A percentile compares a stretch with the other conserved stretches of the same genome.
Evolutionary conservation across 2,113 vertebrate species (phyloP).

Genomic region (Galeopterus variegatus): DNA sequence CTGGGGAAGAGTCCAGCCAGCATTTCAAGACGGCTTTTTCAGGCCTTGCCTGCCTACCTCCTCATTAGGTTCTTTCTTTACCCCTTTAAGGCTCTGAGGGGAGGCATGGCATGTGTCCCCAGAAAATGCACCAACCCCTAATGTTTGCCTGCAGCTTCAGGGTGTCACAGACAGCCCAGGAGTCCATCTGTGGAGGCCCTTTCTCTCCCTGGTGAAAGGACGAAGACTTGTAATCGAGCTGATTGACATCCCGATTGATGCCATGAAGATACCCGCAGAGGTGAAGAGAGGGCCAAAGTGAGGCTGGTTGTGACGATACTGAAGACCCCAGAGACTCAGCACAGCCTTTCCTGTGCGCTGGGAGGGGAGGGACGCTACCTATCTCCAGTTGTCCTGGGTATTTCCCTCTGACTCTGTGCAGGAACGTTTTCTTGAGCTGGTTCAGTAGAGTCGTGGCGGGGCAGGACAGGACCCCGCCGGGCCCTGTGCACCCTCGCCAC

Average conservation of each 20-base stretch:
- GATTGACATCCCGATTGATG: fast-evolving
- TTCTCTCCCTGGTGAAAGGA: not conserved
- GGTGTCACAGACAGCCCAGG: not conserved
- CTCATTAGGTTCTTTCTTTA: not conserved
- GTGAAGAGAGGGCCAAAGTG: fast-evolving
- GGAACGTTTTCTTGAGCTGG: constrained; percentile 90
- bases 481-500: constrained; percentile 92
- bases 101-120: not conserved
- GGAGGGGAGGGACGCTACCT: constrained; percentile 88
- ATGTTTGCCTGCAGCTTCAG: fast-evolving
- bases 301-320: not conserved
- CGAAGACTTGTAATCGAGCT: not conserved
- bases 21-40: fast-evolving
- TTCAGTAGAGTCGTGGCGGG: constrained; percentile 86
- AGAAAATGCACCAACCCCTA: not conserved
- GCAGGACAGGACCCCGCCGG: constrained; percentile 90
- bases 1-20: not conserved
- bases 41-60: not conserved
- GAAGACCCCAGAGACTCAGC: fast-evolving
- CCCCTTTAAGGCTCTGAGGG: not conserved
- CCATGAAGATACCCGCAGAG: not conserved
- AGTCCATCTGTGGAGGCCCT: not conserved
- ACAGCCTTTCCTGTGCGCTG: fast-evolving
- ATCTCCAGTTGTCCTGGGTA: constrained; percentile 93
- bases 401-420: constrained; percentile 93